These are phyloP conservation scores for Serinus canaria DNA, from an alignment of 2,113 vertebrate species.

Conservation along the genomic window DNA sequence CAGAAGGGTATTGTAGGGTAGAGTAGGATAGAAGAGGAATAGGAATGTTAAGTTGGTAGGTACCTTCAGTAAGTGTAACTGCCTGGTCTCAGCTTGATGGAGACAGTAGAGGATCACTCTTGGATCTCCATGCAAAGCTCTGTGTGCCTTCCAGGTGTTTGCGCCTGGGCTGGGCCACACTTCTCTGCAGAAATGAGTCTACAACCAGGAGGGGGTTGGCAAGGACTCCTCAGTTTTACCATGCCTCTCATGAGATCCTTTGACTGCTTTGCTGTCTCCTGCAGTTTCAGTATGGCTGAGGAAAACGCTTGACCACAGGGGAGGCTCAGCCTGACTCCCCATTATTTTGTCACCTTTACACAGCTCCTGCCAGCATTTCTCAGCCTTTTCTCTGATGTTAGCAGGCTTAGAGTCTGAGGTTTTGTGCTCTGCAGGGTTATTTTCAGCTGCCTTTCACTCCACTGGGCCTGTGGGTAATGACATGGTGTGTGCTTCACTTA, in stretches of 20 bases:
- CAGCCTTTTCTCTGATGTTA: neutral
- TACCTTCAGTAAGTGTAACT: neutral
- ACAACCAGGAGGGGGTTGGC: neutral
- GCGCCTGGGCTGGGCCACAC: neutral
- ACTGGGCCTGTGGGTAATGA: neutral
- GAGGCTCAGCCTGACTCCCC: neutral
- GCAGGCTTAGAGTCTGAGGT: neutral
- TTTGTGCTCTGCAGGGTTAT: neutral
- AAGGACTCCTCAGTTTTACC: neutral
- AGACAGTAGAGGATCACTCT: neutral
- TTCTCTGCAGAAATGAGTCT: neutral
- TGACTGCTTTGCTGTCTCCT: neutral
- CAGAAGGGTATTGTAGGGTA: neutral
- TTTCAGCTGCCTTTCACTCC: neutral
- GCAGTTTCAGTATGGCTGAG: neutral
- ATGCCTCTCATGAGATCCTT: accelerated
- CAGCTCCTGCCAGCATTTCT: neutral
- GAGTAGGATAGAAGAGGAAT: neutral
- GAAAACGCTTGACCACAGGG: neutral
- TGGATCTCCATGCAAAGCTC: neutral
- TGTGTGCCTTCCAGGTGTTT: neutral
- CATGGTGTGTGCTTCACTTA: neutral
- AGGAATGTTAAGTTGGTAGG: neutral
- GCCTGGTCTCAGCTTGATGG: neutral
- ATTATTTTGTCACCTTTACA: neutral